Evolutionary conservation across 2,113 vertebrate genomes (phyloP).

Genomic region (Heptranchias perlo): DNA sequence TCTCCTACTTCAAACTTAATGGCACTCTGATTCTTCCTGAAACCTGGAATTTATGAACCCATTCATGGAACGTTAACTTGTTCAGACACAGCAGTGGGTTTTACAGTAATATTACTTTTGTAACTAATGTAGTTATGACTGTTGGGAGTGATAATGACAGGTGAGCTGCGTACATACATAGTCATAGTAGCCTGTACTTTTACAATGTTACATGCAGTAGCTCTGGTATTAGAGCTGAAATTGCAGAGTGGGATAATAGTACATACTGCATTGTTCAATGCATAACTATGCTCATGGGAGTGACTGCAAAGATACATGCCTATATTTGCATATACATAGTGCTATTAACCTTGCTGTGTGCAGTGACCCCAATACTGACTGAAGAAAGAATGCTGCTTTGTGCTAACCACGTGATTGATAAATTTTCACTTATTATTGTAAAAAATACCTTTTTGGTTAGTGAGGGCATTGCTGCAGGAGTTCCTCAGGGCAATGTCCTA

Average conservation of each 20-base stretch:
- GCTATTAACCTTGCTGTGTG: neutral
- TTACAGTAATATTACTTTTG: neutral
- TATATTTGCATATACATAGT: neutral
- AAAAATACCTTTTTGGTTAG: neutral
- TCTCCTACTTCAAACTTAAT: neutral
- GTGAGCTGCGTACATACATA: neutral
- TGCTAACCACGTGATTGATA: neutral
- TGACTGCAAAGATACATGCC: neutral
- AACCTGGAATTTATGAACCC: neutral
- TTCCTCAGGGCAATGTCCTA: no score
- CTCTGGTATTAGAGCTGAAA: neutral
- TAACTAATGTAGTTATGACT: neutral
- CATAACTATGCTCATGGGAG: neutral
- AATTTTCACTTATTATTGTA: neutral
- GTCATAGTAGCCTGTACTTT: neutral
- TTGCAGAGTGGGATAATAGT: neutral
- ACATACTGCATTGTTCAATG: neutral
- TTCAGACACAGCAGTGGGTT: neutral
- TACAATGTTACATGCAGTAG: neutral
- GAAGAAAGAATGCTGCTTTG: neutral
- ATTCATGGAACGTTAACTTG: neutral
- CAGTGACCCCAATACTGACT: neutral
- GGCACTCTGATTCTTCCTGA: neutral
- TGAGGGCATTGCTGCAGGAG: no score
- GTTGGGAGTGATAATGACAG: neutral